phyloP scores from a whole-genome alignment of 1,140 invertebrate genomes.

The Metaphire vulgaris region DNA sequence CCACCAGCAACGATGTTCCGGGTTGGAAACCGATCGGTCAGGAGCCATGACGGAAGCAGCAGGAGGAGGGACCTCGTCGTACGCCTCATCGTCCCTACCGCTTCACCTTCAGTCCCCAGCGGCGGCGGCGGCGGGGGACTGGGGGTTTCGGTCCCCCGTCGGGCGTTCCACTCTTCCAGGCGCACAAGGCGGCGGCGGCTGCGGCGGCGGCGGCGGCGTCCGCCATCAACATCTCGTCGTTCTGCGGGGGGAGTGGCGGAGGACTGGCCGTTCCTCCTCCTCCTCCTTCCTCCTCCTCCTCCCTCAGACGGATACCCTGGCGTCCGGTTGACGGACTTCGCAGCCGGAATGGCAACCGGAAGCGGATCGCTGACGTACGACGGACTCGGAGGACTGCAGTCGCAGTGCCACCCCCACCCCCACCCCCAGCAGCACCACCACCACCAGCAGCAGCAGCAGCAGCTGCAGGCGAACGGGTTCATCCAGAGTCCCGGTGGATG shows the following conservation, averaged over 20 bases:
- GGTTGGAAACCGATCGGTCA: neutral
- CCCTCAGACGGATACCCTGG: neutral
- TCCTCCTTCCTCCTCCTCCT: too few relatives aligned
- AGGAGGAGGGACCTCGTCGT: neutral
- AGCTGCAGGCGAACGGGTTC: neutral
- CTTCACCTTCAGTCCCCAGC: neutral
- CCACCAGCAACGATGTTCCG: neutral
- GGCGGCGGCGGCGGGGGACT: too few relatives aligned
- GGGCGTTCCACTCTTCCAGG: neutral
- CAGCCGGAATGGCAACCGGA: neutral
- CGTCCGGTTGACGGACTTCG: neutral
- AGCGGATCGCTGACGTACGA: neutral
- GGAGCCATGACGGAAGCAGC: neutral
- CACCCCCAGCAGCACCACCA: neutral
- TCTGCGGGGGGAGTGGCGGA: neutral
- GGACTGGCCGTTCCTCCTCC: too few relatives aligned
- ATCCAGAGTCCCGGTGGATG: neutral
- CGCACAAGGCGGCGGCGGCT: neutral
- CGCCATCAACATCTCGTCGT: neutral
- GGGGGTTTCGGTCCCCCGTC: neutral
- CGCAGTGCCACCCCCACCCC: neutral
- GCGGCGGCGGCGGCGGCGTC: too few relatives aligned
- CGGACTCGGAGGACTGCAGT: neutral
- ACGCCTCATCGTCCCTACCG: neutral
- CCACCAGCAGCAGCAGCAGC: neutral